Evolutionary conservation across 2,113 vertebrate species (phyloP).

Genomic region (Heterotis niloticus): DNA sequence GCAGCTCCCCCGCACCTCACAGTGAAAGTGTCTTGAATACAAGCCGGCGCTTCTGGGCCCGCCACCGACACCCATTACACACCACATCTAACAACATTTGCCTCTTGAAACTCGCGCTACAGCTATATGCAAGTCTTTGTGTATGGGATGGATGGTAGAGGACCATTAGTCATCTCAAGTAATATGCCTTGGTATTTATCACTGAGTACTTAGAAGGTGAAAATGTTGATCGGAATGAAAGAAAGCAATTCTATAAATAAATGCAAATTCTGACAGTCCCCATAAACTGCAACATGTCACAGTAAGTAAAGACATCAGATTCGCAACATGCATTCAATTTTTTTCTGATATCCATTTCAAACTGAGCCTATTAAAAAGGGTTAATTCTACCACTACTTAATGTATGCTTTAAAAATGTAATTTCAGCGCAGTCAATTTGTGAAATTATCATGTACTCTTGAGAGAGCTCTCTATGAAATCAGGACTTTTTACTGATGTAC

Average conservation of each 20-base stretch:
- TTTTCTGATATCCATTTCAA: no score
- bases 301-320: no score
- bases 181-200: neutral
- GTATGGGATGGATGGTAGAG: neutral
- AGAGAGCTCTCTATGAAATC: no score
- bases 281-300: neutral
- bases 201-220: neutral
- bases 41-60: neutral
- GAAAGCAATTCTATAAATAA: no score
- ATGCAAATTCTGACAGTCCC: neutral
- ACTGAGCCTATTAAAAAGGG: no score
- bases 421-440: no score
- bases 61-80: neutral
- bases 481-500: no score
- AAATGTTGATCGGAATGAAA: neutral
- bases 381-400: no score
- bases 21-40: neutral
- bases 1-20: neutral
- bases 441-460: no score
- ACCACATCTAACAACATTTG: neutral
- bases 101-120: neutral
- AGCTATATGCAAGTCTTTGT: constrained; percentile 6
- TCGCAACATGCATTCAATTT: no score
- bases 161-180: neutral
- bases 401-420: no score